Percentiles rank a stretch among this genome's conserved stretches.
phyloP scores from a whole-genome alignment of 2,113 vertebrate genomes.

The Seriola rivoliana region DNA sequence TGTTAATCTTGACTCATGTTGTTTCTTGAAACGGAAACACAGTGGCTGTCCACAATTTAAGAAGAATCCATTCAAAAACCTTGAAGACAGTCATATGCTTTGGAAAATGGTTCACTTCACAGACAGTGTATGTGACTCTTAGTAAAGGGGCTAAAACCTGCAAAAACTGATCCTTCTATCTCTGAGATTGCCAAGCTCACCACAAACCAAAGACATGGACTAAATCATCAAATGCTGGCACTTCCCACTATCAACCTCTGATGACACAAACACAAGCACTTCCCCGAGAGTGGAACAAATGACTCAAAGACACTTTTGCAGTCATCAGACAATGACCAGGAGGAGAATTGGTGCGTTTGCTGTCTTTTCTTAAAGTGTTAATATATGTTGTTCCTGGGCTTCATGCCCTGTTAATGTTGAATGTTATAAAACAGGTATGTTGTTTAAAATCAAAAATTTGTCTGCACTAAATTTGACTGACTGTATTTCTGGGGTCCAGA shows the following conservation, averaged over 20 bases:
- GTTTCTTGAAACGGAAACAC: not conserved
- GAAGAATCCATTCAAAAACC: not conserved
- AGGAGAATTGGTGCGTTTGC: constrained; percentile 26
- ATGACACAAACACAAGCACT: constrained; percentile 29
- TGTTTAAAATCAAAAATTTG: constrained; percentile 35
- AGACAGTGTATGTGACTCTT: not conserved
- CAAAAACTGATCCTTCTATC: constrained; percentile 15
- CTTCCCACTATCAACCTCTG: constrained; percentile 29
- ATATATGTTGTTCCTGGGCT: constrained; percentile 18
- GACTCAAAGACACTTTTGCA: constrained; percentile 13
- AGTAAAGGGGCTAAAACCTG: constrained; percentile 50
- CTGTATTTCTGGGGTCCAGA: constrained; percentile 13
- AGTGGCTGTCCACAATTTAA: no score
- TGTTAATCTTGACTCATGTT: not conserved
- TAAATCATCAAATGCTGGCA: constrained; percentile 63
- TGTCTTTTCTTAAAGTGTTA: constrained; percentile 57
- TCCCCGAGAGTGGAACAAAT: constrained; percentile 30
- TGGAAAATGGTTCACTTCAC: constrained; percentile 48
- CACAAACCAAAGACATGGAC: constrained; percentile 74
- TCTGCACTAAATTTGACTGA: constrained; percentile 49
- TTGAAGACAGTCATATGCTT: not conserved
- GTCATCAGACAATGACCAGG: constrained; percentile 25
- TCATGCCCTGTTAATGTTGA: constrained; percentile 20
- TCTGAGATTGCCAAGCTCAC: constrained; percentile 37
- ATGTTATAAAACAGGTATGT: constrained; percentile 38